Percentiles rank a stretch among this genome's conserved stretches.
Evolutionary conservation across 1,140 invertebrate genomes (phyloP).

Genomic region (Scaptomyza montana): DNA sequence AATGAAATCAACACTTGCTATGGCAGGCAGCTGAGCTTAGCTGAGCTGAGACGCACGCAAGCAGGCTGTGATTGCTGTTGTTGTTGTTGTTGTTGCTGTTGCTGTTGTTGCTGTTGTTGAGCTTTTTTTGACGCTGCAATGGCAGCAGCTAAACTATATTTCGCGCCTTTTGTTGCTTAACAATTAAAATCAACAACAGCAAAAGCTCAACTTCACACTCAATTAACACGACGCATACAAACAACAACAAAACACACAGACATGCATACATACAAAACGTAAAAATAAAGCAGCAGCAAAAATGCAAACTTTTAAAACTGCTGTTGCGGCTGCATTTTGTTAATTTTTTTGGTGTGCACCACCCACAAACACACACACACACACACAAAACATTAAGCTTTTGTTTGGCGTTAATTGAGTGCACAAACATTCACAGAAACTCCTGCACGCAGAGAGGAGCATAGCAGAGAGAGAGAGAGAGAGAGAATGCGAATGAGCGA

Average conservation of each 20-base stretch:
- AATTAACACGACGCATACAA: conserved; percentile 77
- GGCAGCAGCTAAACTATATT: conserved; percentile 73
- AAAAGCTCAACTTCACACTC: conserved; percentile 77
- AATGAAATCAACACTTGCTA: conserved; percentile 79
- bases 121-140: conserved; percentile 42
- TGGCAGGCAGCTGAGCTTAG: conserved; percentile 20
- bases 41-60: conserved; percentile 55
- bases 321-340: conserved; percentile 45
- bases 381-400: conserved; percentile 47
- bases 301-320: conserved; percentile 57
- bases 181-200: conserved; percentile 76
- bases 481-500: conserved; percentile 8
- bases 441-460: conserved; percentile 5
- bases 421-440: conserved; percentile 51
- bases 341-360: conserved; percentile 30
- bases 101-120: conserved; percentile 22
- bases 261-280: conserved; percentile 6
- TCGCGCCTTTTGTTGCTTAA: conserved; percentile 80
- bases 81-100: conserved; percentile 29
- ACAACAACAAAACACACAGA: conserved; percentile 31
- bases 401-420: conserved; percentile 79
- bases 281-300: conserved; percentile 25
- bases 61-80: conserved; percentile 37
- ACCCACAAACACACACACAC: conserved; percentile 43
- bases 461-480: conserved; percentile 11